phyloP scores from a whole-genome alignment of 2,797 vertebrate genomes.

The Sebastes hopkinsi region DNA sequence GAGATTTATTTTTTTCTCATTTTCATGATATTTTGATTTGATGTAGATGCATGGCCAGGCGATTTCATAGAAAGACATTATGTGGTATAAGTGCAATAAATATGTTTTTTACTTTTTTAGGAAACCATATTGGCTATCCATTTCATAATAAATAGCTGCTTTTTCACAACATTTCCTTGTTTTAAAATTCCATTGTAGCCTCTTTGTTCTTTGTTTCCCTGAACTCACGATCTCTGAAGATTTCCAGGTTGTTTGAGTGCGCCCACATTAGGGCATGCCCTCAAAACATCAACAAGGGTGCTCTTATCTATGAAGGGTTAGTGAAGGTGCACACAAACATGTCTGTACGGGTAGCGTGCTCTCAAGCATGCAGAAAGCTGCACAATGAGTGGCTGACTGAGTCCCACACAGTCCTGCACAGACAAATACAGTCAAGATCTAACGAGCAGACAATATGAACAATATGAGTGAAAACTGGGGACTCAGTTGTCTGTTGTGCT shows the following conservation, averaged over 20 bases:
- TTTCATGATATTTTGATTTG: not conserved
- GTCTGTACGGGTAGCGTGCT: slow-evolving; percentile 39
- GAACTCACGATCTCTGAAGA: slow-evolving; percentile 34
- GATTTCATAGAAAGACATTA: not conserved
- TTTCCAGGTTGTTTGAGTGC: slow-evolving; percentile 44
- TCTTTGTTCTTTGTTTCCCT: slow-evolving; percentile 26
- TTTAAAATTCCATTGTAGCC: slow-evolving; percentile 13
- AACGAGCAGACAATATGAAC: not conserved
- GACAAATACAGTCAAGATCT: not conserved
- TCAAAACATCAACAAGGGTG: slow-evolving; percentile 67
- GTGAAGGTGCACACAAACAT: slow-evolving; percentile 56
- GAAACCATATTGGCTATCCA: not conserved
- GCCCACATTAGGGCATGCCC: slow-evolving; percentile 44
- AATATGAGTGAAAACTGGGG: not conserved
- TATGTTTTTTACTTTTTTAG: not conserved
- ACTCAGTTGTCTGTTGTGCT: no score
- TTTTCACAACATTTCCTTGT: not conserved
- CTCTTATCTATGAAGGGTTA: slow-evolving; percentile 62
- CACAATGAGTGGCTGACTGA: not conserved
- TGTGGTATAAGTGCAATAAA: not conserved
- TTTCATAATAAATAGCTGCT: not conserved
- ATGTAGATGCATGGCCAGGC: not conserved
- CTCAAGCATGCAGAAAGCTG: slow-evolving; percentile 28
- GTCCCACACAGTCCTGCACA: not conserved
- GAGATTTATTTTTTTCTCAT: not conserved